Evolutionary conservation across 1,140 invertebrate species (phyloP).

Genomic region (Ceratitis capitata): DNA sequence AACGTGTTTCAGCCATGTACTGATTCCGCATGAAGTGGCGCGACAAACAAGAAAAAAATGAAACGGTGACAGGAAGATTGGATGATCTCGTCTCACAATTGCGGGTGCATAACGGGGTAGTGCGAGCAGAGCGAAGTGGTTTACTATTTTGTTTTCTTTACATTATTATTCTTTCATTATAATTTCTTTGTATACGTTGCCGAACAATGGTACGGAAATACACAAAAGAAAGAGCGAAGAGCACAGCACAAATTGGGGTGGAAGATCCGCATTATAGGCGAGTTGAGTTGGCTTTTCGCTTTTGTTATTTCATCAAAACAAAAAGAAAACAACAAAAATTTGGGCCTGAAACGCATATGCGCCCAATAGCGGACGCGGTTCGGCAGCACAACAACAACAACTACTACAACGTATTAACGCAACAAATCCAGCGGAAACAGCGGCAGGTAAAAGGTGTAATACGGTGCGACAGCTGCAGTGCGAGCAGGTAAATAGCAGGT

Average conservation of each 20-base stretch:
- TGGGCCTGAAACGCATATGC: slow-evolving; percentile 5
- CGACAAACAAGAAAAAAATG: background rate
- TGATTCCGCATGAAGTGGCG: background rate
- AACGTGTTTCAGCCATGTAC: background rate
- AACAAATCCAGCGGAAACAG: background rate
- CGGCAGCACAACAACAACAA: background rate
- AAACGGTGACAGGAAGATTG: background rate
- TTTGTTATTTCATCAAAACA: background rate
- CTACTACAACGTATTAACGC: background rate
- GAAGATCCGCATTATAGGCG: slow-evolving; percentile 30
- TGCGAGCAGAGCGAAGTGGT: background rate
- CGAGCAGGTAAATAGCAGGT: slow-evolving; percentile 11
- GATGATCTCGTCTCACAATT: background rate
- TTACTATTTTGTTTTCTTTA: background rate
- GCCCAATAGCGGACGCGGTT: background rate
- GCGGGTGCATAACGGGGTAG: background rate
- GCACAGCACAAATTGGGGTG: background rate
- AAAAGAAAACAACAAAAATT: too few relatives aligned
- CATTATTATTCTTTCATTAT: background rate
- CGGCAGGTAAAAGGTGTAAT: slow-evolving; percentile 33
- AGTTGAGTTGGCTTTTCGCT: background rate
- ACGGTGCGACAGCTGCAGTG: slow-evolving; percentile 9
- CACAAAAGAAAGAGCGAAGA: background rate
- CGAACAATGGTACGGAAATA: background rate
- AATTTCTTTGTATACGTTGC: background rate